phyloP scores from a whole-genome alignment of 2,113 vertebrate species.

The Colius striatus region DNA sequence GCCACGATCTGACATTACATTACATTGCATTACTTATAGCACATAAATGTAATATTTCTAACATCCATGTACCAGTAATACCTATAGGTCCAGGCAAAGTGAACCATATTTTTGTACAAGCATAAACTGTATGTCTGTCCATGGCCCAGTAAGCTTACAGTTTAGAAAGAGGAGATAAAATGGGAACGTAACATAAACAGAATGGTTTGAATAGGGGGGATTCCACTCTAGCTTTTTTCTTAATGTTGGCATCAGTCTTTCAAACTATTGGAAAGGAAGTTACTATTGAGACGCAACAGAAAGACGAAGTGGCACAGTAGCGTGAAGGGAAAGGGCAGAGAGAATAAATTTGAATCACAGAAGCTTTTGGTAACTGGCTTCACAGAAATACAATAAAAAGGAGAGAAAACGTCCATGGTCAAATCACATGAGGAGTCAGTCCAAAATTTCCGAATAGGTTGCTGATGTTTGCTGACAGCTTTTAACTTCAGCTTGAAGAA shows the following conservation, averaged over 20 bases:
- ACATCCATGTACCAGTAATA: neutral
- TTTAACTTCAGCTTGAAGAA: constrained; percentile 42
- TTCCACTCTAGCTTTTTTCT: neutral
- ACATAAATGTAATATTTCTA: neutral
- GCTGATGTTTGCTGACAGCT: constrained; percentile 44
- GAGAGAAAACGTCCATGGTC: neutral
- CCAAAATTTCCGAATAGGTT: constrained; percentile 37
- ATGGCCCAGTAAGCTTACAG: neutral
- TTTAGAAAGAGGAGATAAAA: neutral
- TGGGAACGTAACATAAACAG: neutral
- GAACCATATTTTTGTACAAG: neutral
- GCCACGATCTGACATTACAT: neutral
- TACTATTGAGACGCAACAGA: neutral
- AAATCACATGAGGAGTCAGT: constrained; percentile 27
- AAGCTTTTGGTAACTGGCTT: constrained; percentile 29
- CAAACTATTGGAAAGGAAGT: neutral
- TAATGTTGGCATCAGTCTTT: neutral
- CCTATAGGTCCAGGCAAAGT: neutral
- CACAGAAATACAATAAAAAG: neutral
- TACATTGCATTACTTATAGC: neutral
- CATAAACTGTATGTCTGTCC: neutral
- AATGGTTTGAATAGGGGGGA: neutral
- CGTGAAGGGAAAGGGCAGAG: neutral
- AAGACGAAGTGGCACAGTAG: neutral
- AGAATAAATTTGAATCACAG: neutral